Evolutionary conservation across 2,888 invertebrate species (phyloP), one percentile per base, ranked within the genome.

Genomic region (Eulithis prunata): DNA sequence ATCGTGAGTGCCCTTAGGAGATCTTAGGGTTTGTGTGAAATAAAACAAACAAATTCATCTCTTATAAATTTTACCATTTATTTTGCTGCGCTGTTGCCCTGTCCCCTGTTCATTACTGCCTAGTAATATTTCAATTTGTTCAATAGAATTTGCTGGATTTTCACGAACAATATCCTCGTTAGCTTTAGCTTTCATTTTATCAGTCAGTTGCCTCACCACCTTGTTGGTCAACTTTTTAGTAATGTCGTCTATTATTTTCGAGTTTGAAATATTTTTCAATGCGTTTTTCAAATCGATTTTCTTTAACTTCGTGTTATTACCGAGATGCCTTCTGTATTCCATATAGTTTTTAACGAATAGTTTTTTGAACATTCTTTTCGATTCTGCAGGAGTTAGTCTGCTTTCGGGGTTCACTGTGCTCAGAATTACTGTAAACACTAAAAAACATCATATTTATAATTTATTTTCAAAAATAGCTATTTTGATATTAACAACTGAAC

Each of bases 51-150:
- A 56, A 56, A 57, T 47, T 57, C 14, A 57, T 38, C 38, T 5
- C 3, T 21, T 41, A n/a, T 60, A 54, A 36, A 54, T 41, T 55
- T 62, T 49, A 2, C 61, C 61, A 38, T 62, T 62, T n/a, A 62
- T 49, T 46, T 28, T 49, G n/a, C 4, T 36, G 8, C 28, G 55
- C n/a, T 13, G 41, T 0, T 12, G 7, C 21, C 7, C 4, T 2
- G 0, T 4, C 13, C 32, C 36, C 38, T 3, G 4, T 14, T 49
- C 61, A 0, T 41, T 28, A 10, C 41, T 55, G 5, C 47, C 61
- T 0, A 62, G 41, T 5, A 62, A 0, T 3, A 62, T 21, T 8
- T 62, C 61, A 10, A 62, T 62, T 38, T 49, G 47, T 38, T 62
- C 55, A 0, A 41, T 28, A 10, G 55, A 49, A 4, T 41, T 36